Evolutionary conservation across 2,888 invertebrate species (phyloP).

Genomic region (Theretra japonica): DNA sequence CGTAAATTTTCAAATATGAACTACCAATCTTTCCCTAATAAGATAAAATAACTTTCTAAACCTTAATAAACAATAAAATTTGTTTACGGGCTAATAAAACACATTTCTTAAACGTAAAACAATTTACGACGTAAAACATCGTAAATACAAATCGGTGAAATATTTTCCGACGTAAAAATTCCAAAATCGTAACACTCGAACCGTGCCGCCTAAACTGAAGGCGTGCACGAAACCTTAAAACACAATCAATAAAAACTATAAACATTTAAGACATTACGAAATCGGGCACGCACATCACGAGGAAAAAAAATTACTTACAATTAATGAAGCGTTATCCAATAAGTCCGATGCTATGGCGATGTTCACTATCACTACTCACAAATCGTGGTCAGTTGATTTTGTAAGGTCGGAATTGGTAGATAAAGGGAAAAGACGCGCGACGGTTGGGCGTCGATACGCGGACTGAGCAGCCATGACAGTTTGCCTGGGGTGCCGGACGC

Average conservation of each 20-base stretch:
- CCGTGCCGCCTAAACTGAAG: slow-evolving; percentile 8
- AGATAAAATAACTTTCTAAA: too few species aligned
- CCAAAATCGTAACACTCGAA: neutral
- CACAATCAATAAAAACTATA: slow-evolving; percentile 13
- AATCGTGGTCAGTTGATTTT: slow-evolving; percentile 20
- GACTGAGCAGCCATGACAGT: slow-evolving; percentile 80
- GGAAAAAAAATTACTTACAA: slow-evolving; percentile 7
- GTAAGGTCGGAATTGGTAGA: neutral
- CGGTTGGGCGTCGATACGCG: slow-evolving; percentile 74
- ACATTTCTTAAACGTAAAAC: too few species aligned
- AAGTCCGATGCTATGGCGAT: neutral
- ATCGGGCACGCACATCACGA: neutral
- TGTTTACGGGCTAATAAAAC: too few species aligned
- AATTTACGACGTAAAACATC: too few species aligned
- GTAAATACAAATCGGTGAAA: too few species aligned
- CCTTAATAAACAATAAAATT: too few species aligned
- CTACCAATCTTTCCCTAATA: too few species aligned
- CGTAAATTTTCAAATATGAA: too few species aligned
- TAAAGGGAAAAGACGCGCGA: slow-evolving; percentile 50
- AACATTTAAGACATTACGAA: neutral
- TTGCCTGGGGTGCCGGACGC: slow-evolving; percentile 70
- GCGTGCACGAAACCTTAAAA: slow-evolving; percentile 13
- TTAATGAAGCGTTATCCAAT: slow-evolving; percentile 11
- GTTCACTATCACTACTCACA: slow-evolving; percentile 31
- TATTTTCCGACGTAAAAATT: too few species aligned